Percentiles rank a stretch among this genome's conserved stretches.
Evolutionary conservation across 2,113 vertebrate genomes (phyloP).

Genomic region (Calidris pugnax): DNA sequence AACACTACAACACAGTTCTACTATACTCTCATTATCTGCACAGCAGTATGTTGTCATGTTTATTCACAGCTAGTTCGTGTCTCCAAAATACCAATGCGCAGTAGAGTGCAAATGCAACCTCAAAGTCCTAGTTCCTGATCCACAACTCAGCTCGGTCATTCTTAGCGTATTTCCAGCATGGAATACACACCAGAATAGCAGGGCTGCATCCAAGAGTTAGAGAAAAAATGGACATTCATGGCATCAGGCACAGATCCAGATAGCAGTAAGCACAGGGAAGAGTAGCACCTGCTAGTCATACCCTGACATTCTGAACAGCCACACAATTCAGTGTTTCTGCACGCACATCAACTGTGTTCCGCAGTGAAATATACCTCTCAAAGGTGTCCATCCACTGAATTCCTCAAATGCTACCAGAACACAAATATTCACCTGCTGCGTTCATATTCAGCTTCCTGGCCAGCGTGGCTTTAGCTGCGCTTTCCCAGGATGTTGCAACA

Average conservation of each 20-base stretch:
- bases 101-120: neutral
- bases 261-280: rapidly evolving
- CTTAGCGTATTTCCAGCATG: neutral
- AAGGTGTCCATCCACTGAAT: neutral
- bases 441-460: conserved; percentile 80
- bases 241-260: neutral
- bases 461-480: conserved; percentile 78
- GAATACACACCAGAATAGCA: neutral
- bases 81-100: neutral
- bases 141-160: neutral
- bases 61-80: neutral
- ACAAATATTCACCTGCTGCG: conserved; percentile 71
- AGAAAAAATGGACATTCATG: neutral
- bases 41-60: neutral
- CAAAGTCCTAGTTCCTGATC: neutral
- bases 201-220: neutral
- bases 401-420: neutral
- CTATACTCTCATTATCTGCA: neutral
- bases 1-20: neutral
- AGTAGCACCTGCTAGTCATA: neutral
- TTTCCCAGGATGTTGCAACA: conserved; percentile 79
- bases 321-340: neutral
- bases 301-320: neutral
- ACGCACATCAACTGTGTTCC: neutral
- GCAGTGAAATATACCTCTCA: neutral